phyloP scores from a whole-genome alignment of 2,888 invertebrate genomes.

The Ophioninae sp. region DNA sequence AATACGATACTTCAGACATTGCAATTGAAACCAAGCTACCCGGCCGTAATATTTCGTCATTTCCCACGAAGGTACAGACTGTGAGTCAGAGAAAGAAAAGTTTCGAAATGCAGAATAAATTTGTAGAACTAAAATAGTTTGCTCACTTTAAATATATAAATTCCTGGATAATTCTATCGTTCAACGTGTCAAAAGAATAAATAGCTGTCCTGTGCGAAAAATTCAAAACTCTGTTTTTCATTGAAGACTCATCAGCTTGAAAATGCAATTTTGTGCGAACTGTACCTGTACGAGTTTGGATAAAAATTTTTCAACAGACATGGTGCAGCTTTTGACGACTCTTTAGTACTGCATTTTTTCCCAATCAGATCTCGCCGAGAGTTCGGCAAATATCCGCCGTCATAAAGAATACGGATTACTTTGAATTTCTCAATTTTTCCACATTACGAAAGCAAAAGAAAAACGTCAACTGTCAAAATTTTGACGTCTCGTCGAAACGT shows the following conservation, averaged over 20 bases:
- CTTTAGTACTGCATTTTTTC: conserved; percentile 30
- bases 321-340: conserved; percentile 44
- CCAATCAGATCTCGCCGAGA: not conserved
- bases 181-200: no score
- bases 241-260: no score
- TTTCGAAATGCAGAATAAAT: not conserved
- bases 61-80: conserved; percentile 73
- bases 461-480: conserved; percentile 27
- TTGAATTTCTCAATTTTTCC: conserved; percentile 17
- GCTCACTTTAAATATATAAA: no score
- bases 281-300: conserved; percentile 70
- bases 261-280: not conserved
- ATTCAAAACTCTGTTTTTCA: no score
- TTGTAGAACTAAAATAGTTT: not conserved
- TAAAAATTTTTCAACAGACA: conserved; percentile 69
- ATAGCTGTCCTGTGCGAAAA: no score
- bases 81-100: conserved; percentile 32
- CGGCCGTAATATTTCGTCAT: conserved; percentile 73
- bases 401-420: not conserved
- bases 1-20: conserved; percentile 70
- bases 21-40: conserved; percentile 70
- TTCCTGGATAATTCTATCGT: no score
- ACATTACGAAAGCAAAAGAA: conserved; percentile 1
- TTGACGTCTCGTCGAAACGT: conserved; percentile 17
- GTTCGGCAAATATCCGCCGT: not conserved